Base-by-base conservation (phyloP, 2,113 vertebrate species). In the Aegotheles bennettii region DNA sequence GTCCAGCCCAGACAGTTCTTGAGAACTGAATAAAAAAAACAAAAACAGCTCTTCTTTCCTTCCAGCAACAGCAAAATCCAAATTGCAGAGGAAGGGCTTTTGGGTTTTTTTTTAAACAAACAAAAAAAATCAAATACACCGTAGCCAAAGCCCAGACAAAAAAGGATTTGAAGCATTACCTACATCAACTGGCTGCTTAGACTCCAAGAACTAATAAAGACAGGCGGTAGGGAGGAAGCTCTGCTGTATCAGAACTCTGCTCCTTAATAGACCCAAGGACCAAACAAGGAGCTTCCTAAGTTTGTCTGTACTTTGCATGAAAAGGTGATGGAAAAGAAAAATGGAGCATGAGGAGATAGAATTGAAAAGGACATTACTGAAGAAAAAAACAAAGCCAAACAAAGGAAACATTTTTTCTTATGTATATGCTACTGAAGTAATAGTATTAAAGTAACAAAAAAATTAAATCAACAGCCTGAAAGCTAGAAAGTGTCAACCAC, bases 331-430 rank as follows among this genome's bases (percentile, higher is more conserved):
- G 50, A 42, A 73, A 64, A 83, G 7, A 60, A 75, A 82, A 79
- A 16, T 25, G 70, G 57, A 50, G 64, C 1, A 0, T 19, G 23
- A 18, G 6, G 18, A 45, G 7, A 53, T 0, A 60, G 29, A 76
- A 10, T 15, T 23, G 4, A 31, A 65, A 76, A 85, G 11, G 31
- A 9, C 9, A 48, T 23, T 61, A 61, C 19, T 48, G 4, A 54
- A 50, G 35, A 57, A 36, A 24, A 48, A 20, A 26, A 47, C 6
- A 75, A 90, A 70, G 50, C 1, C 3, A 36, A 60, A 76, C 9
- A 20, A 80, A 29, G 7, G 9, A 53, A 71, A 25, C 1, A 3
- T 28, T 31, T 38, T 67, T 59, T 36, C 13, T 70, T 51, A 16
- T 3, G 24, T 5, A 61, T 25, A 29, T 45, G 7, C 24, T 31